Evolutionary conservation across 2,113 vertebrate genomes (phyloP), one percentile per base, ranked within the genome.

Genomic region (Oreotrochilus melanogaster): DNA sequence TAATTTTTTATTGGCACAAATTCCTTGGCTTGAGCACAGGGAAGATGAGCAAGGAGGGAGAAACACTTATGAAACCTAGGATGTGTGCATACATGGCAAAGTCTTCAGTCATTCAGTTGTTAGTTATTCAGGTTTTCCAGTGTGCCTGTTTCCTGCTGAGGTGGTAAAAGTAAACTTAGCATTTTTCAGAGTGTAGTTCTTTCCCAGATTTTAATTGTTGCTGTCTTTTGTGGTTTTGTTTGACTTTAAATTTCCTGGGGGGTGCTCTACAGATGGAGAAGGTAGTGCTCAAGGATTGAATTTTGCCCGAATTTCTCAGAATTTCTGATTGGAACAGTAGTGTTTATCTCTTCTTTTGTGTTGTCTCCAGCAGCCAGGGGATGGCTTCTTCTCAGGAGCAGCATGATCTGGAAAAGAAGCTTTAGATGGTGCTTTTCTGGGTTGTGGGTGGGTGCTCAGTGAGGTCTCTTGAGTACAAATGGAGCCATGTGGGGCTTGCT

Each of bases 151-250:
- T 58, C 62, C 85, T 79, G 62, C 54, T 76, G 92, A 93, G 74
- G 88, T 94, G 70, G 71, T 70, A 75, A 54, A 93, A 92, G 75
- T 35, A 37, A 89, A 75, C 67, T 86, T 94, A 39, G 35, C 45
- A 9, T 75, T 91, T 80, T 66, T 80, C 33, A n/a, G 51, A 89
- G 43, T 35, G 23, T 50, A 67, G n/a, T 67, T 27, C 62, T 92
- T 90, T 51, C 47, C 66, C 71, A 76, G 57, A 67, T 69, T 90
- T 75, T 75, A 39, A 56, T 86, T 81, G 39, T 71, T 89, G 39
- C 54, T 85, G 16, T 65, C 73, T 94, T 87, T n/a, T 85, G 80
- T 78, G 66, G 53, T 61, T 85, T 82, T 31, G 27, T 85, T 94
- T 67, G 45, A 69, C 50, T 93, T 86, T 66, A 70, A 28, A 37